Percentiles rank a stretch among this genome's conserved stretches.
These are phyloP conservation scores for Tanytarsus gracilentus DNA, from an alignment of 2,888 invertebrate genomes.

Conservation along the genomic window DNA sequence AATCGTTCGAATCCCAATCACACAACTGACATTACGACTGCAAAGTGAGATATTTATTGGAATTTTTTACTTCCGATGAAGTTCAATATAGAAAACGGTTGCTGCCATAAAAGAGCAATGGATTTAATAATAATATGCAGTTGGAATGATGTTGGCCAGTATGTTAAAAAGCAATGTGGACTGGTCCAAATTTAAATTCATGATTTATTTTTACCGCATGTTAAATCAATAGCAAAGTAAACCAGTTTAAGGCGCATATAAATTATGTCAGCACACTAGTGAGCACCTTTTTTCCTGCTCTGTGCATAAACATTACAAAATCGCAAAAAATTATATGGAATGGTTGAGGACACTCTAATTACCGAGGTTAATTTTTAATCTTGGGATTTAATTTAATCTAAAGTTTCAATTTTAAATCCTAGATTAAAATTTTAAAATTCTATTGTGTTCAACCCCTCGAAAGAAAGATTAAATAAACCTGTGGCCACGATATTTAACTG, in stretches of 20 bases:
- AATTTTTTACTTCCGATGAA: neutral
- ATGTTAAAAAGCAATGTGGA: neutral
- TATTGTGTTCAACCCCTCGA: no score
- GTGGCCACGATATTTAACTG: no score
- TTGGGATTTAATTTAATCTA: no score
- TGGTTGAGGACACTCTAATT: no score
- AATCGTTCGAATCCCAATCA: no score
- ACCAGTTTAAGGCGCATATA: conserved; percentile 22
- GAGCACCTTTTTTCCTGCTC: conserved; percentile 1
- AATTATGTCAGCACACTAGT: conserved; percentile 20
- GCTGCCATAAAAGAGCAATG: neutral
- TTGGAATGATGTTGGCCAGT: conserved; percentile 15
- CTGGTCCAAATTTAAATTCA: conserved; percentile 9
- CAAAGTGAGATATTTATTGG: neutral
- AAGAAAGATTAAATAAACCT: no score
- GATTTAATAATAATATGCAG: neutral
- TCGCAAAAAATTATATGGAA: no score
- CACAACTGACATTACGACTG: no score
- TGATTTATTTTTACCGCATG: neutral
- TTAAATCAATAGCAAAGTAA: conserved; percentile 3
- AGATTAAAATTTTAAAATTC: no score
- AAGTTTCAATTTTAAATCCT: no score
- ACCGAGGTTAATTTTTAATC: no score
- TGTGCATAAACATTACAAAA: conserved; percentile 21
- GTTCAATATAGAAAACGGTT: neutral